Base-by-base conservation (phyloP, 2,797 vertebrate genomes). In the Sebastes vulpes region DNA sequence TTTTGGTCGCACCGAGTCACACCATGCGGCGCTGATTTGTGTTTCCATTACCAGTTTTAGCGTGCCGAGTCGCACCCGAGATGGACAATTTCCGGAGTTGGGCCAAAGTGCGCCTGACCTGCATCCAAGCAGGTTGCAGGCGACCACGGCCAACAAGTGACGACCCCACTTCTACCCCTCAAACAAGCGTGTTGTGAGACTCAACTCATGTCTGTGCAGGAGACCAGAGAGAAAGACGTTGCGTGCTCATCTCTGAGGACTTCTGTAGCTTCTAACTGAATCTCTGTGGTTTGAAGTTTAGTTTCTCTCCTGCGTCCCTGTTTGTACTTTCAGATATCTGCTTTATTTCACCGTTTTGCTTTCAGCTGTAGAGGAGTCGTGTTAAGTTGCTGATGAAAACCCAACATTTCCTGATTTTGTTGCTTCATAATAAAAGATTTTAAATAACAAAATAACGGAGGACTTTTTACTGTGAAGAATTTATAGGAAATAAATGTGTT, bases 271-370 rank as follows among this genome's bases (percentile, higher is more conserved):
- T n/a, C 3, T n/a, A 48, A 48, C 42, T n/a, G 42, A 48, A n/a
- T n/a, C 42, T 48, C 42, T n/a, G 42, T 46, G 42, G 6, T 46
- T 18, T 46, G 42, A 48, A 48, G 42, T 48, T 8, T 48, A 48
- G 42, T n/a, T 0, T 48, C 42, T n/a, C 42, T 48, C 42, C 16
- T 48, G 0, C 0, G 0, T 48, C 42, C 42, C 42, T 8, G 42
- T 48, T 46, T 48, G 42, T 48, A 48, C 42, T 48, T 48, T 48
- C 16, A 48, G 42, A n/a, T 48, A 48, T 48, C 42, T 48, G 25
- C 25, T 4, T 25, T 25, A 25, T 25, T 25, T 25, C 25, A 25
- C 25, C 25, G 25, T 25, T 25, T 25, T 25, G 25, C 25, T 14
- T 18, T 46, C 38, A 46, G 38, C 6, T 46, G 0, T 46, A 46